Base-by-base conservation (phyloP, 1,140 invertebrate genomes). In the Matsumurasca onukii region DNA sequence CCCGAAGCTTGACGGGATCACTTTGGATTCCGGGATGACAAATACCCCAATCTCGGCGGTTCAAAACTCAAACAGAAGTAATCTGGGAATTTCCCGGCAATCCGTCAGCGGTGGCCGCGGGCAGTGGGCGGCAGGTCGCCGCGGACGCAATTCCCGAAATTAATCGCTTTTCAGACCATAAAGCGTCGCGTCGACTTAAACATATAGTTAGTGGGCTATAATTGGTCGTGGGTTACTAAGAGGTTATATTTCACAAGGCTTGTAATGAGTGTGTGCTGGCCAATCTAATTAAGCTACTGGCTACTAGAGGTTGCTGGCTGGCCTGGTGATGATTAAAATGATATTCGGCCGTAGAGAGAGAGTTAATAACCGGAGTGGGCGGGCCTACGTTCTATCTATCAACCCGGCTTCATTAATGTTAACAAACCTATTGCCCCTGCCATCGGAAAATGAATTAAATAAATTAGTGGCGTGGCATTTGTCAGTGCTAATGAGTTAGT, bases 121-220 rank as follows among this genome's bases (percentile, higher is more conserved):
- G 34, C 34, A 5, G 34, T 5, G 34, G 5, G 5, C 34, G 34
- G 34, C 5, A 39, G 34, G 5, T 39, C 34, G 34, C 5, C 17
- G 34, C 55, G n/a, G 55, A 22, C 55, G 55, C 55, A 59, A 59
- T 59, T 59, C 55, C 55, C 55, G 25, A 59, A 59, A 59, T 59
- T 59, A 59, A 59, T 59, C 55, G 55, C 24, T 59, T 59, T 59
- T 59, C 55, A 59, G 55, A 59, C 55, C 55, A 27, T 59, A 59
- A 59, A 59, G 55, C 55, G 55, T 27, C 55, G 55, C 55, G 55
- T 27, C 55, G 55, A 59, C 24, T 59, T 59, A 59, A 59, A 59
- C 55, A 59, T 59, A 59, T 59, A 59, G 55, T 59, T 59, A 59
- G 55, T 59, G n/a, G n/a, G n/a, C n/a, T n/a, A 59, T 59, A 59